Base-by-base conservation (phyloP, 2,888 invertebrate species). In the Salpingus planirostris region DNA sequence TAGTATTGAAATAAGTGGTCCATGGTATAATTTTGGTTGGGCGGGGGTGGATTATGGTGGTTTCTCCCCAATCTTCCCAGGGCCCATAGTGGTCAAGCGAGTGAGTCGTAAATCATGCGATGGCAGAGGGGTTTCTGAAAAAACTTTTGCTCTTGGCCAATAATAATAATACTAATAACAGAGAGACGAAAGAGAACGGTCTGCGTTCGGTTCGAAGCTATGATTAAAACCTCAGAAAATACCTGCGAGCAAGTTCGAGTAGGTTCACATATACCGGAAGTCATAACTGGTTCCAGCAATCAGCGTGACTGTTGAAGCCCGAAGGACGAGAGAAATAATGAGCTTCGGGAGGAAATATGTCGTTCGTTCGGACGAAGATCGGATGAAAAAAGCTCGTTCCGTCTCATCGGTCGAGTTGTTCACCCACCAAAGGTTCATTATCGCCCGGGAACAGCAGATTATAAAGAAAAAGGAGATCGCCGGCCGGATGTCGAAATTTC, bases 221-320 rank as follows among this genome's bases (percentile, higher is more conserved):
- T 38, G 34, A 38, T 38, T 38, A 38, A 33, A 38, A 34, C 27
- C 37, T 26, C 28, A 27, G 34, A 34, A 38, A 31, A 25, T 38
- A 38, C 38, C 33, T 39, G 35, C 29, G 24, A 30, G 35, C 27
- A 34, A 18, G 18, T 18, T 27, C 28, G 27, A 31, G 33, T 26
- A 36, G 31, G 33, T 35, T 18, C 26, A 34, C 29, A 35, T 43
- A 43, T 44, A 58, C 57, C 59, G 60, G 59, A 59, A 60, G 56
- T 55, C 54, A 47, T 57, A 60, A 60, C 59, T 59, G 57, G 59
- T 59, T 57, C 53, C 52, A 54, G 61, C 55, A 58, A 62, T 62
- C 60, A 60, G 53, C 58, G 59, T 60, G 60, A 56, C 60, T 59
- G 59, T 56, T 59, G 56, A 58, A 53, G 60, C 59, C 59, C 58